Percentiles rank a stretch among this genome's conserved stretches.
Evolutionary conservation across 35 echinoderm and acorn worm species (phyloP).

Genomic region (Strongylocentrotus purpuratus): DNA sequence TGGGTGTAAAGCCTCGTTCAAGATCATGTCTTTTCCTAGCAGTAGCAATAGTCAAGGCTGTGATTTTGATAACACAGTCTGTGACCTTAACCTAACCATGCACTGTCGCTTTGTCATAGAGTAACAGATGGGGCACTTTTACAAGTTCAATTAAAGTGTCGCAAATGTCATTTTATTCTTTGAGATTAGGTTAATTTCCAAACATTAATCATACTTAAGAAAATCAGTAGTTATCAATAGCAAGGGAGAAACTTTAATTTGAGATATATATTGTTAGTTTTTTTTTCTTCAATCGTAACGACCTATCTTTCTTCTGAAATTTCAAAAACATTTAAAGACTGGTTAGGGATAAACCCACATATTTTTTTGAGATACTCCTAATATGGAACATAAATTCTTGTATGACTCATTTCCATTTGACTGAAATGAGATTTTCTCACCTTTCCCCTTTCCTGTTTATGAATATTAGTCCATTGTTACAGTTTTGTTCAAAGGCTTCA

Average conservation of each 20-base stretch:
- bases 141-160: neutral
- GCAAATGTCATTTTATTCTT: neutral
- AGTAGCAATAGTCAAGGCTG: neutral
- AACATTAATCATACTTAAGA: neutral
- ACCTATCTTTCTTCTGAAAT: neutral
- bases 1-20: neutral
- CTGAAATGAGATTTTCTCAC: no score
- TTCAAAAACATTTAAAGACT: neutral
- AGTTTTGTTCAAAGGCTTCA: neutral
- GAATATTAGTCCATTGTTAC: neutral
- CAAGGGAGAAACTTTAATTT: neutral
- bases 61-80: neutral
- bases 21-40: neutral
- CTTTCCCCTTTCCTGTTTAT: neutral
- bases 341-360: neutral
- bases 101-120: neutral
- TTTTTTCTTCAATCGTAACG: no score
- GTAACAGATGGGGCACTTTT: constrained; percentile 10
- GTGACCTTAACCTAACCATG: constrained; percentile 24
- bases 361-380: neutral
- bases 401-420: neutral
- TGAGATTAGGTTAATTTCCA: neutral
- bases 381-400: neutral
- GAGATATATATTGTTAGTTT: no score
- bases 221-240: neutral